Conservation (phyloP, 2,113 vertebrate genomes). For the Perca fluviatilis region DNA sequence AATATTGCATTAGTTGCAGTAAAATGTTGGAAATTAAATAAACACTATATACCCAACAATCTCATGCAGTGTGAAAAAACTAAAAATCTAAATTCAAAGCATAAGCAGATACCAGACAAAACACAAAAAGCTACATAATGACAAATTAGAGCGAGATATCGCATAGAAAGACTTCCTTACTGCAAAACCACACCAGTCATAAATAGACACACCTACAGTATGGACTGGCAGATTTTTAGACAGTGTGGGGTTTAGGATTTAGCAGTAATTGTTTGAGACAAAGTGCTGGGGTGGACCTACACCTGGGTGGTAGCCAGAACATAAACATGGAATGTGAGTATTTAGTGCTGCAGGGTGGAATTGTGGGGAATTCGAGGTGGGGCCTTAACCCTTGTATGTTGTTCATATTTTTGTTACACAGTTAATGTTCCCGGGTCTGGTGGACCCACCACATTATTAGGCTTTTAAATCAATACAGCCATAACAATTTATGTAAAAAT, state of each 20-base stretch:
- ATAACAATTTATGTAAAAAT: too few species aligned
- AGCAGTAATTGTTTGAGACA: not conserved
- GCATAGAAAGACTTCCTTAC: too few species aligned
- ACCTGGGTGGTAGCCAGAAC: not conserved
- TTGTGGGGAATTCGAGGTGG: not conserved
- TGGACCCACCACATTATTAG: too few species aligned
- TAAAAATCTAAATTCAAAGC: too few species aligned
- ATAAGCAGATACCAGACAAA: not conserved
- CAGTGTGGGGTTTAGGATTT: too few species aligned
- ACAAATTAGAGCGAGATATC: not conserved
- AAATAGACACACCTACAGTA: not conserved
- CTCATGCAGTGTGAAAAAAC: not conserved
- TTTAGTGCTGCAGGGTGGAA: conserved; percentile 25
- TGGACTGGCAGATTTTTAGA: not conserved
- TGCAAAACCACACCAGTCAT: not conserved
- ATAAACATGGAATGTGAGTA: not conserved
- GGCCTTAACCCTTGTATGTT: not conserved
- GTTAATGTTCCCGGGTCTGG: too few species aligned
- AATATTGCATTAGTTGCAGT: not conserved
- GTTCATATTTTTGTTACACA: too few species aligned
- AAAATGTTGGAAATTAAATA: not conserved
- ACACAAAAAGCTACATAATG: not conserved
- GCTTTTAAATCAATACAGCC: too few species aligned
- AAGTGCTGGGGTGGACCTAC: not conserved
- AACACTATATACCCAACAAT: not conserved